A percentile compares a stretch with the other conserved stretches of the same genome.
These are phyloP conservation scores for Falco cherrug DNA, from an alignment of 2,797 vertebrate genomes.

Conservation along the genomic window DNA sequence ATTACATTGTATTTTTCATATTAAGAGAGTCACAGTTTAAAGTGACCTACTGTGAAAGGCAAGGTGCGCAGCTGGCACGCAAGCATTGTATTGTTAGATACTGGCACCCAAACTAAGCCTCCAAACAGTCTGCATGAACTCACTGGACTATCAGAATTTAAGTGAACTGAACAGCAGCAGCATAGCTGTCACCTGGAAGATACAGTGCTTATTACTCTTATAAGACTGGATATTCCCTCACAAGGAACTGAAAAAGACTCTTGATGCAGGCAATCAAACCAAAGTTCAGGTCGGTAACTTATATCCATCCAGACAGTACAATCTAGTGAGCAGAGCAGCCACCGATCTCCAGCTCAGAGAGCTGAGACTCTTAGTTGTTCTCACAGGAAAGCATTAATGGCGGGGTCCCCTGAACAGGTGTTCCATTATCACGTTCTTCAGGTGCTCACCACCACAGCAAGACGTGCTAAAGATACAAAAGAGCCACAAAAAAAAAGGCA, in stretches of 20 bases:
- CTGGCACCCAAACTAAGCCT: not conserved
- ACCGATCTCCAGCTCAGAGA: not conserved
- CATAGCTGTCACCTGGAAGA: not conserved
- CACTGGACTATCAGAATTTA: not conserved
- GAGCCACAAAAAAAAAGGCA: not conserved
- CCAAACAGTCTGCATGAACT: not conserved
- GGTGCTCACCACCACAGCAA: not conserved
- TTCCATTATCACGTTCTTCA: not conserved
- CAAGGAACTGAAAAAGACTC: not conserved
- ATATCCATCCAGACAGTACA: not conserved
- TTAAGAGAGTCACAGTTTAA: not conserved
- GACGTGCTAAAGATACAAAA: rapidly evolving
- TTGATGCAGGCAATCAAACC: not conserved
- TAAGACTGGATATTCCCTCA: not conserved
- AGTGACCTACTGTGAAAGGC: not conserved
- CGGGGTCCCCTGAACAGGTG: not conserved
- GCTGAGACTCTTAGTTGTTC: not conserved
- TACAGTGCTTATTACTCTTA: not conserved
- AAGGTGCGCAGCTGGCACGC: not conserved
- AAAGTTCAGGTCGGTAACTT: not conserved
- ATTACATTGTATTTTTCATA: not conserved
- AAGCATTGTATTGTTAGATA: not conserved
- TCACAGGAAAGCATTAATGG: not conserved
- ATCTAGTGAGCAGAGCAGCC: not conserved
- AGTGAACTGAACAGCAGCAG: not conserved